phyloP scores from a whole-genome alignment of 2,113 vertebrate genomes.

The Mola mola region DNA sequence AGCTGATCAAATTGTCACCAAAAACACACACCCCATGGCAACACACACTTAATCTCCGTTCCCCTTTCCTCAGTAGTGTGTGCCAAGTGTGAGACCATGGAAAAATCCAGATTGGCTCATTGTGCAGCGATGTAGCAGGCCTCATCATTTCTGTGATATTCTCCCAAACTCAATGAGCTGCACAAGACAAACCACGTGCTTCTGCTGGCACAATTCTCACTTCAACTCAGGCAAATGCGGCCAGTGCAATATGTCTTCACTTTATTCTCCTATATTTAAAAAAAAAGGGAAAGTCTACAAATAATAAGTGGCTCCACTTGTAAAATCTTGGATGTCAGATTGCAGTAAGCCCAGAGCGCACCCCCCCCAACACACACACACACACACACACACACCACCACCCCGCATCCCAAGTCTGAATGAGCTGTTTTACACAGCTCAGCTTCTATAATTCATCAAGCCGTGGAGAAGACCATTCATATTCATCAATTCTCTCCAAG shows the following conservation, averaged over 20 bases:
- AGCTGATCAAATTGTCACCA: constrained; percentile 14
- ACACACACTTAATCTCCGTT: too few relatives aligned
- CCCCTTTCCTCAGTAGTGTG: not conserved
- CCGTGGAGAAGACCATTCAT: constrained; percentile 57
- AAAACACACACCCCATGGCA: constrained; percentile 1
- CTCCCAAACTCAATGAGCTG: constrained; percentile 31
- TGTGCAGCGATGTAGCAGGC: constrained; percentile 45
- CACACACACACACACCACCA: too few relatives aligned
- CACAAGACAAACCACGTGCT: constrained; percentile 29
- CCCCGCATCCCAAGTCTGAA: constrained; percentile 8
- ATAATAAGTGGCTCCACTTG: constrained; percentile 43
- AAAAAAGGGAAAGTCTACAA: constrained; percentile 15
- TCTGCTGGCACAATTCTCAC: constrained; percentile 35
- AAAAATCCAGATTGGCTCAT: constrained; percentile 36
- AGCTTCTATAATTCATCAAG: constrained; percentile 64
- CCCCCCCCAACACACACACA: not conserved
- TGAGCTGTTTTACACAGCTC: constrained; percentile 41
- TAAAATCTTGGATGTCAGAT: constrained; percentile 24
- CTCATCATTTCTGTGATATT: constrained; percentile 30
- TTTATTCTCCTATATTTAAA: constrained; percentile 53
- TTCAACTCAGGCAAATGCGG: constrained; percentile 21
- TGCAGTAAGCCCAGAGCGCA: constrained; percentile 9
- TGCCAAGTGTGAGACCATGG: constrained; percentile 6
- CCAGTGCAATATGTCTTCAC: constrained; percentile 49
- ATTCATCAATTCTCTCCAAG: constrained; percentile 60